phyloP scores from a whole-genome alignment of 2,888 invertebrate genomes.

The Gnatocerus cornutus region DNA sequence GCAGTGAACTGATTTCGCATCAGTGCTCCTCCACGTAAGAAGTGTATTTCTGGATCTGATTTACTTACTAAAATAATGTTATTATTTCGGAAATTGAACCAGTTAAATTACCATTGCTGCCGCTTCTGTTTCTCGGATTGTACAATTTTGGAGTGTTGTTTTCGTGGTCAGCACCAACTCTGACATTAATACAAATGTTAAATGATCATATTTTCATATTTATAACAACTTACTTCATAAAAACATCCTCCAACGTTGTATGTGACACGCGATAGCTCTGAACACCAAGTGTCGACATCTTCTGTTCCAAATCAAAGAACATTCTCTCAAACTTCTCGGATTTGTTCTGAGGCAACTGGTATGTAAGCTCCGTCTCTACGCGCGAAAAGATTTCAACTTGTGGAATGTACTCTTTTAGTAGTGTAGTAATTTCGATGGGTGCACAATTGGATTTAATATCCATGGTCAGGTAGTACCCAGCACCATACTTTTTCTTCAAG shows the following conservation, averaged over 20 bases:
- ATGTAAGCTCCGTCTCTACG: slow-evolving; percentile 83
- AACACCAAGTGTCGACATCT: slow-evolving; percentile 75
- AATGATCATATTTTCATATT: too few relatives aligned
- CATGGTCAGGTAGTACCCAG: slow-evolving; percentile 83
- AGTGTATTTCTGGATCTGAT: background rate
- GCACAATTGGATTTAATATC: slow-evolving; percentile 73
- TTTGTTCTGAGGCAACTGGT: slow-evolving; percentile 77
- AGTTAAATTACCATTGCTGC: background rate
- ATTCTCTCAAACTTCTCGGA: slow-evolving; percentile 77
- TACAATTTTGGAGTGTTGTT: background rate
- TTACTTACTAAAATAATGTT: too few relatives aligned
- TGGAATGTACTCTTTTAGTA: slow-evolving; percentile 77
- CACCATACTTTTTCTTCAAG: slow-evolving; percentile 85
- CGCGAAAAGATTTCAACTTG: slow-evolving; percentile 77
- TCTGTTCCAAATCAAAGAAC: slow-evolving; percentile 78
- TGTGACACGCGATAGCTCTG: slow-evolving; percentile 86
- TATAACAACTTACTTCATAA: slow-evolving; percentile 80
- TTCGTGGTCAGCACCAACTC: background rate
- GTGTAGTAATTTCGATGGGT: slow-evolving; percentile 66
- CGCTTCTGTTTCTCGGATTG: background rate
- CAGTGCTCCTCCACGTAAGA: slow-evolving; percentile 55
- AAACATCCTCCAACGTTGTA: slow-evolving; percentile 91
- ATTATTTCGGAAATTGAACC: too few relatives aligned
- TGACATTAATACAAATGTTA: background rate
- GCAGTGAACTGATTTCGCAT: slow-evolving; percentile 54